Evolutionary conservation across 2,888 invertebrate genomes (phyloP).

Genomic region (Caenorhabditis sulstoni): DNA sequence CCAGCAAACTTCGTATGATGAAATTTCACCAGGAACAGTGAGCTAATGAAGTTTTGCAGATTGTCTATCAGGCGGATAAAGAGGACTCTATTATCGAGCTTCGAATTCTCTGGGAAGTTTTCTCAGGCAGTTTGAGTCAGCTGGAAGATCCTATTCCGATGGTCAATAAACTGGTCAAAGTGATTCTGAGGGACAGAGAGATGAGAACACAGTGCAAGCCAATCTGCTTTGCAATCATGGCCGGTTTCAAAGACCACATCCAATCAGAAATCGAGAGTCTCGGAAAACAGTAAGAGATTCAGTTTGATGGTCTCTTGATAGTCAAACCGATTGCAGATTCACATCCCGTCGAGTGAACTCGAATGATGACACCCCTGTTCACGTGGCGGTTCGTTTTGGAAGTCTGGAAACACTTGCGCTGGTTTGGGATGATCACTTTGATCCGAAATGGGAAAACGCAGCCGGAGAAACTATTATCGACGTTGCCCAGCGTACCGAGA

Average conservation of each 20-base stretch:
- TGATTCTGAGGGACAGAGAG: conserved; percentile 14
- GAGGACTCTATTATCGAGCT: background rate
- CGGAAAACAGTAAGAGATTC: too few species aligned
- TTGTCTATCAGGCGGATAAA: conserved; percentile 21
- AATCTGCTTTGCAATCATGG: conserved; percentile 23
- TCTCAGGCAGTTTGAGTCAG: background rate
- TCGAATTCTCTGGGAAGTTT: conserved; percentile 12
- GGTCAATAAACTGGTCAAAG: conserved; percentile 16
- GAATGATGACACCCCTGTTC: conserved; percentile 22
- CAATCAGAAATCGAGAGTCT: background rate
- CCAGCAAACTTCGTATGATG: conserved; percentile 13
- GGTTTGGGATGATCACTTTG: conserved; percentile 20
- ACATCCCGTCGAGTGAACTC: conserved; percentile 9
- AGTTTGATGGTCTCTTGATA: too few species aligned
- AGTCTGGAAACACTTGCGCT: background rate
- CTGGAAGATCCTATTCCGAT: conserved; percentile 6
- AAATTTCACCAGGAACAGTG: background rate
- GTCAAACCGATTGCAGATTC: conserved; percentile 6
- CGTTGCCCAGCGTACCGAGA: conserved; percentile 11
- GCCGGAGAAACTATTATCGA: conserved; percentile 22
- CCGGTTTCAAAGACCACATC: conserved; percentile 9
- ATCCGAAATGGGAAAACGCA: conserved; percentile 1
- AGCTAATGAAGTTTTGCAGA: conserved; percentile 17
- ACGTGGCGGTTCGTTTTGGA: conserved; percentile 30
- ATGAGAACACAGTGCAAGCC: conserved; percentile 3